These are phyloP conservation scores for Calidris pugnax DNA, from an alignment of 2,113 vertebrate species.

Conservation along the genomic window DNA sequence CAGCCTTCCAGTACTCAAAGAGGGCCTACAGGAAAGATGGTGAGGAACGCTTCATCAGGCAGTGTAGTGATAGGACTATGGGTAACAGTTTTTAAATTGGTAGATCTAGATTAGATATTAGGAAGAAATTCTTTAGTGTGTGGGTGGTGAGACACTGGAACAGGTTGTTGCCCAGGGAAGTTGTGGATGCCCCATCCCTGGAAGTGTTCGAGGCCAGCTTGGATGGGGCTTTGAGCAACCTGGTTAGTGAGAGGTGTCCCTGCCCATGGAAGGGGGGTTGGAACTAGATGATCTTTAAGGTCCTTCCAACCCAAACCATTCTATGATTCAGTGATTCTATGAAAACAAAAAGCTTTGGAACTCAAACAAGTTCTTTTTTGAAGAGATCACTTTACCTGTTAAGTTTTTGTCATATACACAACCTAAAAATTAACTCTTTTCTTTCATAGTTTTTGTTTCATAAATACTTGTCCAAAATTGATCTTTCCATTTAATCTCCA, in stretches of 20 bases:
- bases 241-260: neutral
- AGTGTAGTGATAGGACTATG: neutral
- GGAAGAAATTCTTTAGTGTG: neutral
- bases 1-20: neutral
- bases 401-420: neutral
- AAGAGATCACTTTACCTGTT: neutral
- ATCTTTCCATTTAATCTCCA: slow-evolving; percentile 21
- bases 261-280: neutral
- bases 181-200: neutral
- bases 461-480: neutral
- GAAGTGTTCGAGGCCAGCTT: neutral
- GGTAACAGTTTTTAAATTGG: neutral
- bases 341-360: neutral
- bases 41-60: neutral
- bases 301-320: neutral
- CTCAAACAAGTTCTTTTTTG: neutral
- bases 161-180: neutral
- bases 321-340: neutral
- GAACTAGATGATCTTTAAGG: neutral
- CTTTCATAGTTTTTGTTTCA: neutral
- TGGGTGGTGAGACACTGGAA: neutral
- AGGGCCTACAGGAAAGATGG: neutral
- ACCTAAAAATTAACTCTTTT: neutral
- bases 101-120: neutral
- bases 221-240: neutral